Percentiles rank a stretch among this genome's conserved stretches.
phyloP scores from a whole-genome alignment of 2,888 invertebrate genomes.

The Phaedon cochleariae region DNA sequence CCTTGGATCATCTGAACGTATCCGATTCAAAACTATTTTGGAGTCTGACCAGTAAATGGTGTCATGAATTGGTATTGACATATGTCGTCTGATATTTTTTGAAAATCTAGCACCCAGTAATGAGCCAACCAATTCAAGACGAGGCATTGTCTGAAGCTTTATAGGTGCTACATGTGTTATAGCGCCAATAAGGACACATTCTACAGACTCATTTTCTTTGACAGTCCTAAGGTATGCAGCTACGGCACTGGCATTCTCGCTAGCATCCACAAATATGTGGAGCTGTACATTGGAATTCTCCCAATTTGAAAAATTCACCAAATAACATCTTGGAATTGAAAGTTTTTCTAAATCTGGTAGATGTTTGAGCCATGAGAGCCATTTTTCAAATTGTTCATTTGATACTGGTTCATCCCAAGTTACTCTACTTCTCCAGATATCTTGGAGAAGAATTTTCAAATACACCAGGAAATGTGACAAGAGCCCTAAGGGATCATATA shows the following conservation, averaged over 20 bases:
- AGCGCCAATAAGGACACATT: conserved; percentile 22
- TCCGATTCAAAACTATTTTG: conserved; percentile 43
- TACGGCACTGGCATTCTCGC: conserved; percentile 40
- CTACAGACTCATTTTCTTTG: too few relatives aligned
- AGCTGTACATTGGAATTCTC: conserved; percentile 6
- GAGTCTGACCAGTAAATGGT: conserved; percentile 47
- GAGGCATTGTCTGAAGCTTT: conserved; percentile 39
- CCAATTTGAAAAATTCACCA: background rate
- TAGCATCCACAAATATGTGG: conserved; percentile 31
- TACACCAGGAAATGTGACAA: conserved; percentile 34
- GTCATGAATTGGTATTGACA: conserved; percentile 25
- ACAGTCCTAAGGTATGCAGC: conserved; percentile 39
- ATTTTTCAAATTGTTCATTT: conserved; percentile 33
- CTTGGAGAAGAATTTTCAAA: conserved; percentile 30
- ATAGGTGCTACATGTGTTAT: conserved; percentile 44
- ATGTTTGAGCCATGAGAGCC: conserved; percentile 36
- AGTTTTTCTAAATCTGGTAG: conserved; percentile 36
- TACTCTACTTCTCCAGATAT: conserved; percentile 20
- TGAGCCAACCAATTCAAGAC: conserved; percentile 42
- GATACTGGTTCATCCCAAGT: conserved; percentile 32
- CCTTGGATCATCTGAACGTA: conserved; percentile 39
- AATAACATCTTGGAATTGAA: conserved; percentile 39
- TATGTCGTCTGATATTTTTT: conserved; percentile 24
- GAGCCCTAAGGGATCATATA: conserved; percentile 28
- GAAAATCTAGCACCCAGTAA: conserved; percentile 33